A percentile compares a stretch with the other conserved stretches of the same genome.
phyloP scores from a whole-genome alignment of 2,113 vertebrate genomes.

The Petroica traversi region DNA sequence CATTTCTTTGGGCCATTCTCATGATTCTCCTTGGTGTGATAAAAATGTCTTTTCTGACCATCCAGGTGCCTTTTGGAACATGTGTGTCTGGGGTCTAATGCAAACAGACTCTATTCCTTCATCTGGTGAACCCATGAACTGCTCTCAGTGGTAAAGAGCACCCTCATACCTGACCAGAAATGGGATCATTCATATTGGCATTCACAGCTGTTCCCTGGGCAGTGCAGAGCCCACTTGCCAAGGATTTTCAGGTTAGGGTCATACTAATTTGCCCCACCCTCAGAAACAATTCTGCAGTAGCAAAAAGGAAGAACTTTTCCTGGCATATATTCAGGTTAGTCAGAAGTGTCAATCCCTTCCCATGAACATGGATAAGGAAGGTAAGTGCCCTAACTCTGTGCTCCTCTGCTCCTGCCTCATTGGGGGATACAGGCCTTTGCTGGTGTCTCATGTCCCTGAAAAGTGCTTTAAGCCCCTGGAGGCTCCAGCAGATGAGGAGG shows the following conservation, averaged over 20 bases:
- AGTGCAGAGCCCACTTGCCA: not conserved
- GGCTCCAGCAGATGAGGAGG: not conserved
- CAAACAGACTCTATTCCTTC: not conserved
- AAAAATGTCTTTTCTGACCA: not conserved
- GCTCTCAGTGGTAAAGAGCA: not conserved
- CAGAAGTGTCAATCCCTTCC: not conserved
- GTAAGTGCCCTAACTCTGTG: not conserved
- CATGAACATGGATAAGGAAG: not conserved
- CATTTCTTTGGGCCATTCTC: rapidly evolving
- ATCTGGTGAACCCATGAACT: not conserved
- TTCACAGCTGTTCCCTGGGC: not conserved
- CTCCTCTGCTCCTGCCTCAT: not conserved
- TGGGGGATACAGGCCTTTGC: rapidly evolving
- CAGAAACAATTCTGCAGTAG: not conserved
- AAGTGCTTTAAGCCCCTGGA: not conserved
- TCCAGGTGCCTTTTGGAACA: not conserved
- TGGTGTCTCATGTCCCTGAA: not conserved
- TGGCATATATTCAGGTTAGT: not conserved
- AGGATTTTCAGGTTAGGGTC: not conserved
- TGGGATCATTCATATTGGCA: not conserved
- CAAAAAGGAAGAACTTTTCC: not conserved
- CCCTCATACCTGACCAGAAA: not conserved
- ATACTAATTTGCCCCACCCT: not conserved
- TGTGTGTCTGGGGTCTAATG: not conserved
- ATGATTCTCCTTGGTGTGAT: not conserved